A percentile compares a stretch with the other conserved stretches of the same genome.
These are phyloP conservation scores for Mamestra brassicae DNA, from an alignment of 2,888 invertebrate species.

Conservation along the genomic window DNA sequence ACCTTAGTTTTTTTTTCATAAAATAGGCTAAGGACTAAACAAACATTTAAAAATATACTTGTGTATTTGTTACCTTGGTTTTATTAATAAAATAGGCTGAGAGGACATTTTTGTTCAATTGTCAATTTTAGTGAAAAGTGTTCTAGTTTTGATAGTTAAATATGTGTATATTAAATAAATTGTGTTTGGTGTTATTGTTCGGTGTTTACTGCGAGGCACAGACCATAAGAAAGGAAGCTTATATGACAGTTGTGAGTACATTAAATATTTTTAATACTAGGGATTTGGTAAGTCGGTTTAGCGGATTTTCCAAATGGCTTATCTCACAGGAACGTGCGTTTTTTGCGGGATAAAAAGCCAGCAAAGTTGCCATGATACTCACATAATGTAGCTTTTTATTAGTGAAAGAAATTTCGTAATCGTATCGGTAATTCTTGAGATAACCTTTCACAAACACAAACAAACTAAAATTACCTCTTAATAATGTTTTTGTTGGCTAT, in stretches of 20 bases:
- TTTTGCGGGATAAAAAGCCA: no score
- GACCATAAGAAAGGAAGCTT: slow-evolving; percentile 51
- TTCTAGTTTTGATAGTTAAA: slow-evolving; percentile 34
- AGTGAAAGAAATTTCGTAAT: no score
- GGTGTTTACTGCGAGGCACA: slow-evolving; percentile 53
- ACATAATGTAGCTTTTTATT: no score
- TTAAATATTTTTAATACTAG: not conserved
- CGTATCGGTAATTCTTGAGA: no score
- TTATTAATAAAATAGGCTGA: slow-evolving; percentile 29
- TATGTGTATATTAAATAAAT: slow-evolving; percentile 53
- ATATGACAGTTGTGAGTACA: slow-evolving; percentile 62
- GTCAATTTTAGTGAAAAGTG: not conserved
- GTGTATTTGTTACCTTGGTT: slow-evolving; percentile 18
- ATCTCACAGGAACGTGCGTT: no score
- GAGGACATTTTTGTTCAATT: not conserved
- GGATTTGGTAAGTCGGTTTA: no score
- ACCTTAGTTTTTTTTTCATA: slow-evolving; percentile 31
- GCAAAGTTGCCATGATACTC: no score
- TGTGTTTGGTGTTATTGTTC: slow-evolving; percentile 48
- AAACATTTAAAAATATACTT: not conserved
- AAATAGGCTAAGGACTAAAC: slow-evolving; percentile 28
- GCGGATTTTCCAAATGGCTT: no score
- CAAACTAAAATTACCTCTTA: no score
- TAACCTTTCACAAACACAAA: no score
- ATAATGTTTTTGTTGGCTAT: no score